These are phyloP conservation scores for Acleris sparsana DNA, from an alignment of 2,888 invertebrate species.

Conservation along the genomic window DNA sequence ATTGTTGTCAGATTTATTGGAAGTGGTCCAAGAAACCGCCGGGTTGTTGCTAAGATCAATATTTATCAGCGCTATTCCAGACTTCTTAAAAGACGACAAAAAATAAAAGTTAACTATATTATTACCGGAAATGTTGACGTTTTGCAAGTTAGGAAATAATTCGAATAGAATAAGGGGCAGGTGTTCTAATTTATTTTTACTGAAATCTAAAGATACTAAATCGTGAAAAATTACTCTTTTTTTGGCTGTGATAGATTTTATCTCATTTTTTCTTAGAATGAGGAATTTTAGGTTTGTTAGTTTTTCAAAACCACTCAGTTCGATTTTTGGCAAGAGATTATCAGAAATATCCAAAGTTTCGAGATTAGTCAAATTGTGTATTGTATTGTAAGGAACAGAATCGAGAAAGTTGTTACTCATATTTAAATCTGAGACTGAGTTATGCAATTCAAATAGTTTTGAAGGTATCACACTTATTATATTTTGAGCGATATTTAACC, in stretches of 20 bases:
- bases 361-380: constrained; percentile 88
- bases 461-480: constrained; percentile 85
- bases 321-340: constrained; percentile 87
- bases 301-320: constrained; percentile 83
- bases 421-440: constrained; percentile 89
- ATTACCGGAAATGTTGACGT: constrained; percentile 73
- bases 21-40: constrained; percentile 61
- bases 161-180: constrained; percentile 67
- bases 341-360: constrained; percentile 88
- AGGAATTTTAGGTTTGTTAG: constrained; percentile 68
- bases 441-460: constrained; percentile 86
- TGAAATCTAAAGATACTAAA: constrained; percentile 68
- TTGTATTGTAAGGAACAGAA: constrained; percentile 90
- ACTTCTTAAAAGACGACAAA: constrained; percentile 59
- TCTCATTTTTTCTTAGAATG: constrained; percentile 73
- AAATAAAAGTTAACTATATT: constrained; percentile 71
- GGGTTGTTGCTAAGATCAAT: constrained; percentile 76
- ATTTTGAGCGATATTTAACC: constrained; percentile 90
- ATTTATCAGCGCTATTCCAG: constrained; percentile 64
- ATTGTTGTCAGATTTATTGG: constrained; percentile 60
- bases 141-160: constrained; percentile 73
- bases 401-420: constrained; percentile 89
- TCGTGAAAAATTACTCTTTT: constrained; percentile 68
- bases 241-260: constrained; percentile 61
- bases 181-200: constrained; percentile 67